Evolutionary conservation across 1,140 invertebrate species (phyloP).

Genomic region (Drosophila virilis): DNA sequence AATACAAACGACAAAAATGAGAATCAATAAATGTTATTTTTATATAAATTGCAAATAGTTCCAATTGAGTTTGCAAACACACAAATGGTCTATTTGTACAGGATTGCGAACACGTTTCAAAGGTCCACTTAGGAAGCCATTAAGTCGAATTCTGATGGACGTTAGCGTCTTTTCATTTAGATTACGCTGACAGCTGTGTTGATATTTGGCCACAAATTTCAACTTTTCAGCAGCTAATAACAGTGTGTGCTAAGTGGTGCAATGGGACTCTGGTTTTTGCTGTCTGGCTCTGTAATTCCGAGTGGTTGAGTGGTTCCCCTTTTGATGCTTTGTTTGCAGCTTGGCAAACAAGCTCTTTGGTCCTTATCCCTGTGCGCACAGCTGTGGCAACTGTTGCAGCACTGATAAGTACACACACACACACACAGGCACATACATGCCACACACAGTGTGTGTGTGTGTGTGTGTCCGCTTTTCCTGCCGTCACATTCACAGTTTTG

Average conservation of each 20-base stretch:
- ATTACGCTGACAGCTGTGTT: constrained; percentile 40
- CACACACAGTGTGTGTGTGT: neutral
- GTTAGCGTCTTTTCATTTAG: constrained; percentile 11
- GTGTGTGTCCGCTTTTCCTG: neutral
- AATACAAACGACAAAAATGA: neutral
- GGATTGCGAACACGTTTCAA: constrained; percentile 1
- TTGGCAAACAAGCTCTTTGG: neutral
- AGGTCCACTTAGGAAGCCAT: constrained; percentile 63
- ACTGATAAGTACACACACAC: constrained; percentile 1
- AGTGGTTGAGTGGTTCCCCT: constrained; percentile 8
- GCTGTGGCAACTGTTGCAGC: constrained; percentile 13
- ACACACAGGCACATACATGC: neutral
- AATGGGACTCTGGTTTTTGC: neutral
- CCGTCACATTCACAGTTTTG: constrained; percentile 9
- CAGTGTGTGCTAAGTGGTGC: constrained; percentile 1
- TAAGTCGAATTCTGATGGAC: constrained; percentile 31
- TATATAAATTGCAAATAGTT: neutral
- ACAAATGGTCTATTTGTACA: neutral
- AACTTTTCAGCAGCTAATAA: constrained; percentile 39
- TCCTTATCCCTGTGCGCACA: neutral
- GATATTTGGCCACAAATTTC: constrained; percentile 52
- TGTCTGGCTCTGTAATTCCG: neutral
- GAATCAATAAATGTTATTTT: no score
- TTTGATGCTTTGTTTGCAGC: constrained; percentile 8
- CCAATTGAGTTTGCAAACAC: neutral